phyloP scores from a whole-genome alignment of 2,888 invertebrate species.

The Epinotia bilunana region DNA sequence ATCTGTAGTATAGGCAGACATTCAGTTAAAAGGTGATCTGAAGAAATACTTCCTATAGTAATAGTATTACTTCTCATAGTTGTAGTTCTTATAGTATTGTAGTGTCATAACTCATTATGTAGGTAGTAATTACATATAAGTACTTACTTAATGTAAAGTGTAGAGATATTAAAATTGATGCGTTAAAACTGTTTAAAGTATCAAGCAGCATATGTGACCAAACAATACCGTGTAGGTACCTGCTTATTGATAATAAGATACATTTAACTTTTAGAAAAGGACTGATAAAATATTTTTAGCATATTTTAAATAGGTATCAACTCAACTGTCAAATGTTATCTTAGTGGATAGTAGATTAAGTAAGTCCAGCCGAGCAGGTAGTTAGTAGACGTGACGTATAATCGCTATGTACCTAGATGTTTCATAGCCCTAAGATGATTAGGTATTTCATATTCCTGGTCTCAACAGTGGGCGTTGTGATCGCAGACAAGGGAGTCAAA shows the following conservation, averaged over 20 bases:
- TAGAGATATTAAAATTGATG: neutral
- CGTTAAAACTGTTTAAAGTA: no score
- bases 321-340: neutral
- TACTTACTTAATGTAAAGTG: neutral
- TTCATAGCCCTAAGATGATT: constrained; percentile 3
- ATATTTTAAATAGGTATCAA: neutral
- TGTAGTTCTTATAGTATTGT: no score
- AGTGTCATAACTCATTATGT: neutral
- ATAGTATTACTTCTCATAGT: no score
- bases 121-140: no score
- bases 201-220: neutral
- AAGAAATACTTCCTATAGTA: neutral
- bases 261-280: neutral
- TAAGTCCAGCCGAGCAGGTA: neutral
- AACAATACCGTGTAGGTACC: neutral
- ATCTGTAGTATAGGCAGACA: neutral
- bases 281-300: constrained; percentile 1
- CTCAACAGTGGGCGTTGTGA: constrained; percentile 2
- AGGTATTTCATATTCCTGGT: neutral
- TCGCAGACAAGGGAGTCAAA: constrained; percentile 10
- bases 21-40: neutral
- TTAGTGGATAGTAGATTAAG: neutral
- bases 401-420: neutral
- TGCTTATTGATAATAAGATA: neutral
- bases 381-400: neutral